Conservation (phyloP, 2,888 invertebrate species). For the Trisateles emortualis region DNA sequence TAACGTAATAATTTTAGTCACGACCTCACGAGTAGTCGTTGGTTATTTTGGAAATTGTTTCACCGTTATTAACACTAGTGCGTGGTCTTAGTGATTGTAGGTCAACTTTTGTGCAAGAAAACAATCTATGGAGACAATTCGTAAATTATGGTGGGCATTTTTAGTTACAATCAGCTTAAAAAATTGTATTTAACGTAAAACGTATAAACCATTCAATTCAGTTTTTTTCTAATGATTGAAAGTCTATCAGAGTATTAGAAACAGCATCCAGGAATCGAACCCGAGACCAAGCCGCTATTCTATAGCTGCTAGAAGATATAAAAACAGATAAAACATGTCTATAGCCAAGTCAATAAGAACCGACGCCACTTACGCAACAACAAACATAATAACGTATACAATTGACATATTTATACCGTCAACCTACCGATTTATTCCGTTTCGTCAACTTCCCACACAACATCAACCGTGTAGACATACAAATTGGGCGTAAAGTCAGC, state of each 20-base stretch:
- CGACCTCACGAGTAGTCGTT: neutral
- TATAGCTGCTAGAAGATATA: neutral
- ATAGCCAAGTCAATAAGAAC: neutral
- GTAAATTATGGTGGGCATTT: no score
- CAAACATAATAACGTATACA: neutral
- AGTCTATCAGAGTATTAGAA: no score
- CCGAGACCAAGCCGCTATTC: no score
- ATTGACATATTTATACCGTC: constrained; percentile 4
- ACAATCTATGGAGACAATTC: no score
- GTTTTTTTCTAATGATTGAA: no score
- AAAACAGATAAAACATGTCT: neutral
- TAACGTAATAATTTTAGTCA: neutral
- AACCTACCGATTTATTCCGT: constrained; percentile 16
- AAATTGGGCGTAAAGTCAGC: constrained; percentile 41
- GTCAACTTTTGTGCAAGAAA: no score
- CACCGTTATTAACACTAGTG: neutral
- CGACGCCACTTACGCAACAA: constrained; percentile 1
- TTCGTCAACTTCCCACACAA: constrained; percentile 12
- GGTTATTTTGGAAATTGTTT: neutral
- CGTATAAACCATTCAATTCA: no score
- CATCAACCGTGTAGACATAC: constrained; percentile 25
- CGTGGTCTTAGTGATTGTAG: no score
- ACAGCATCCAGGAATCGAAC: no score
- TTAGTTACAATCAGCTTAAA: no score
- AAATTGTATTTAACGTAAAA: no score